A percentile compares a stretch with the other conserved stretches of the same genome.
Conservation (phyloP, 2,797 vertebrate genomes). For the Aythya fuligula region DNA sequence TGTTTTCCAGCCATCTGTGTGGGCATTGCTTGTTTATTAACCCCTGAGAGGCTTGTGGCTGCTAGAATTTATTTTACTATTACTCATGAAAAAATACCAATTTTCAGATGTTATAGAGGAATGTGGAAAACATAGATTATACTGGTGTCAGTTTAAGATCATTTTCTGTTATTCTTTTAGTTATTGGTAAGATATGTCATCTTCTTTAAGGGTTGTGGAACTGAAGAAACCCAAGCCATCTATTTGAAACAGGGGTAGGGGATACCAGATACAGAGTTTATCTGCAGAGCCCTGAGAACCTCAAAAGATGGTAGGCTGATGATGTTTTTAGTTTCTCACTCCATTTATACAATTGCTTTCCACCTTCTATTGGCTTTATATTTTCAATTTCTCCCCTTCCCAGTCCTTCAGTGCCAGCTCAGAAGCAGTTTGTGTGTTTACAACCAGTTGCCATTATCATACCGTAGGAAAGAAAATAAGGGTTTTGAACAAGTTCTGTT, state of each 20-base stretch:
- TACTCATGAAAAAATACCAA: not conserved
- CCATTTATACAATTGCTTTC: not conserved
- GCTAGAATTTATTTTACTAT: not conserved
- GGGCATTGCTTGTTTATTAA: not conserved
- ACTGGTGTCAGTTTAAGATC: not conserved
- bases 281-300: not conserved
- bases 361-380: not conserved
- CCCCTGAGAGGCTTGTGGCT: fast-evolving
- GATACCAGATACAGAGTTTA: not conserved
- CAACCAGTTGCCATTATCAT: not conserved
- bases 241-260: not conserved
- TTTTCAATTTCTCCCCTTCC: not conserved
- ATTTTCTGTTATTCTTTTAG: not conserved
- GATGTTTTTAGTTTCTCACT: not conserved
- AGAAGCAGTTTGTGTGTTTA: not conserved
- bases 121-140: not conserved
- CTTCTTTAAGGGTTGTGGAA: not conserved
- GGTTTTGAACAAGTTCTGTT: not conserved
- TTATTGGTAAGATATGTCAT: not conserved
- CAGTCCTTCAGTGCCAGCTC: not conserved
- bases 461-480: not conserved
- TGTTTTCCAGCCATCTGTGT: conserved; percentile 3
- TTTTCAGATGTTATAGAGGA: not conserved
- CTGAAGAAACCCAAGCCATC: not conserved
- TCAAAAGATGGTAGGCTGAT: not conserved